phyloP scores from a whole-genome alignment of 2,113 vertebrate genomes.

The Ictalurus furcatus region DNA sequence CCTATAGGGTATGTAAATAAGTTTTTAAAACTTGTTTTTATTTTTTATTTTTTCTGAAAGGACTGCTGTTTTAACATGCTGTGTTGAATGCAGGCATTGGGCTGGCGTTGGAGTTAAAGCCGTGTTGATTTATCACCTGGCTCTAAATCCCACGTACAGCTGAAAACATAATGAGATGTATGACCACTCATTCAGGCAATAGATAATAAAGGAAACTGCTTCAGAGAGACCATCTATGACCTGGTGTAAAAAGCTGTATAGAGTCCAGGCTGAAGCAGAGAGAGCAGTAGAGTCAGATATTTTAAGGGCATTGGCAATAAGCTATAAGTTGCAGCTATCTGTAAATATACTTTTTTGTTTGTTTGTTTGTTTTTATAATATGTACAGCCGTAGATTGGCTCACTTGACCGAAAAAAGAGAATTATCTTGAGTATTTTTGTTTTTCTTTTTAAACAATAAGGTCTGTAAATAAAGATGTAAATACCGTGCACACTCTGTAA shows the following conservation, averaged over 20 bases:
- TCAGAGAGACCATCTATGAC: slow-evolving; percentile 11
- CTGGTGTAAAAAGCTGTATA: slow-evolving; percentile 47
- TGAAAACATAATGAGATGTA: background rate
- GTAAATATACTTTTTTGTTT: slow-evolving; percentile 76
- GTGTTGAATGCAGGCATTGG: slow-evolving; percentile 42
- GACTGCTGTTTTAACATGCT: slow-evolving; percentile 63
- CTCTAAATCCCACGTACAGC: slow-evolving; percentile 1
- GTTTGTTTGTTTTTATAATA: slow-evolving; percentile 60
- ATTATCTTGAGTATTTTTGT: slow-evolving; percentile 68
- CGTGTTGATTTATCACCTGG: slow-evolving; percentile 22
- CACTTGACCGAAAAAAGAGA: slow-evolving; percentile 73
- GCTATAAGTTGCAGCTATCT: slow-evolving; percentile 91
- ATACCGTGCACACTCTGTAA: slow-evolving; percentile 87
- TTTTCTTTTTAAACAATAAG: slow-evolving; percentile 58
- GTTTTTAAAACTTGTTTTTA: slow-evolving; percentile 65
- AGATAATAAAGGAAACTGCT: slow-evolving; percentile 17
- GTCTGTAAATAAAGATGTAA: slow-evolving; percentile 87
- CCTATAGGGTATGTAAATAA: slow-evolving; percentile 67
- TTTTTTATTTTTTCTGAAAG: slow-evolving; percentile 55
- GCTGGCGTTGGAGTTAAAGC: slow-evolving; percentile 22
- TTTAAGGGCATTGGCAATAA: slow-evolving; percentile 97
- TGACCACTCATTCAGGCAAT: slow-evolving; percentile 40
- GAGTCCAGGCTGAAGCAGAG: slow-evolving; percentile 40
- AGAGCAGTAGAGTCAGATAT: slow-evolving; percentile 56
- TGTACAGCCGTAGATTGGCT: slow-evolving; percentile 80